Percentiles rank a stretch among this genome's conserved stretches.
Conservation (phyloP, 2,888 invertebrate species). For the Idaea biselata region DNA sequence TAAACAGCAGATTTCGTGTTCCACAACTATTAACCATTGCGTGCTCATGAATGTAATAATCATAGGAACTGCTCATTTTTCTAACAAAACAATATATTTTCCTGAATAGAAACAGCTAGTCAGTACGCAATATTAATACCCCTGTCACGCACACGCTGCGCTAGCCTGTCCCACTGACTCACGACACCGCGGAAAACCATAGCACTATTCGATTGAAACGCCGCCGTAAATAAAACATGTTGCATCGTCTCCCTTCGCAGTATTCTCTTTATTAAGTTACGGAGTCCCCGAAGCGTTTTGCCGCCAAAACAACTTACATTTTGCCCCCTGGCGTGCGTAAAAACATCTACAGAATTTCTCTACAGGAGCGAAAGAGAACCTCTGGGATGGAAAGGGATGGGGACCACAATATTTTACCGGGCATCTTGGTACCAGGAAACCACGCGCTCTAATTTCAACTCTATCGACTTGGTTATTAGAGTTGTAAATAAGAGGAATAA, state of each 20-base stretch:
- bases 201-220: slow-evolving; percentile 71
- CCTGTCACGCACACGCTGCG: slow-evolving; percentile 37
- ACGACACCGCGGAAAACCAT: slow-evolving; percentile 59
- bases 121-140: slow-evolving; percentile 36
- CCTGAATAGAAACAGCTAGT: slow-evolving; percentile 17
- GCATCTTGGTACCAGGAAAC: slow-evolving; percentile 69
- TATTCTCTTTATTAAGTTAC: slow-evolving; percentile 78
- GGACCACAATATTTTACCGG: slow-evolving; percentile 76
- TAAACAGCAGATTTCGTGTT: slow-evolving; percentile 5
- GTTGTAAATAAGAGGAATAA: slow-evolving; percentile 37
- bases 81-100: slow-evolving; percentile 33
- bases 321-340: slow-evolving; percentile 79
- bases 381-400: slow-evolving; percentile 68
- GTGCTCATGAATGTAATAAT: slow-evolving; percentile 42
- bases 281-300: slow-evolving; percentile 78
- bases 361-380: slow-evolving; percentile 59
- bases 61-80: slow-evolving; percentile 44
- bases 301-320: slow-evolving; percentile 80
- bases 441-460: slow-evolving; percentile 35
- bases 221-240: slow-evolving; percentile 80
- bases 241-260: slow-evolving; percentile 65
- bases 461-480: slow-evolving; percentile 14
- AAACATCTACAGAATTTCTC: slow-evolving; percentile 69
- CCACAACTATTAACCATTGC: slow-evolving; percentile 35
- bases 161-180: slow-evolving; percentile 57